Evolutionary conservation across 2,797 vertebrate species (phyloP).

Genomic region (Tenualosa ilisha): DNA sequence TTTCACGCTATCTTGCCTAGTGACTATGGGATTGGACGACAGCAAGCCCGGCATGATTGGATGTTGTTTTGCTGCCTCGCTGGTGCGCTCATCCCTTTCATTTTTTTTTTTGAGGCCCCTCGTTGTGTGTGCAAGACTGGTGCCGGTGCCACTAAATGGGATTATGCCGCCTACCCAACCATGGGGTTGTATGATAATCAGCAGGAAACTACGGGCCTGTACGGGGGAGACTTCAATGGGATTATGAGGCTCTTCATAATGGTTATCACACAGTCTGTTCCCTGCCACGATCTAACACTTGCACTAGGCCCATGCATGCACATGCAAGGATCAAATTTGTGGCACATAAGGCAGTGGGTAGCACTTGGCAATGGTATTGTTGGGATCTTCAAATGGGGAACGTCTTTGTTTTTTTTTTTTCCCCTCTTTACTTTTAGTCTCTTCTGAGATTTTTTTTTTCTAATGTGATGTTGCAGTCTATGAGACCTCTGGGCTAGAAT

Average conservation of each 20-base stretch:
- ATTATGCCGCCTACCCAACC: background rate
- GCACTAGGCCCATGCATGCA: background rate
- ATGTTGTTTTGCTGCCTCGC: conserved; percentile 44
- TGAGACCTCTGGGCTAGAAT: background rate
- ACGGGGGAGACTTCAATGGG: background rate
- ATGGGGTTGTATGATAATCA: conserved; percentile 8
- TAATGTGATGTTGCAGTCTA: background rate
- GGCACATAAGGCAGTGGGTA: background rate
- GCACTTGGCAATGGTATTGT: background rate
- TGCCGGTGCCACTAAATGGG: conserved; percentile 25
- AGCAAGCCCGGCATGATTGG: conserved; percentile 26
- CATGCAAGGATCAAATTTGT: background rate
- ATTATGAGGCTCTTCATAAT: conserved; percentile 13
- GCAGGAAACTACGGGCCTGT: background rate
- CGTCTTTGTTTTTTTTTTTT: background rate
- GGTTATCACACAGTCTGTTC: background rate
- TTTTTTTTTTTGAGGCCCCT: conserved; percentile 38
- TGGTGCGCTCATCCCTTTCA: conserved; percentile 43
- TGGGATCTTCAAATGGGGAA: background rate
- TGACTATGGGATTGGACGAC: conserved; percentile 26
- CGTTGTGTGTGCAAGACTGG: conserved; percentile 41
- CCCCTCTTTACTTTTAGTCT: background rate
- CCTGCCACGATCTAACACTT: background rate
- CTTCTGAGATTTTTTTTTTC: background rate
- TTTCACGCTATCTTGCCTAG: background rate